Conservation (phyloP, 2,888 invertebrate genomes). For the Cataglyphis cursor region DNA sequence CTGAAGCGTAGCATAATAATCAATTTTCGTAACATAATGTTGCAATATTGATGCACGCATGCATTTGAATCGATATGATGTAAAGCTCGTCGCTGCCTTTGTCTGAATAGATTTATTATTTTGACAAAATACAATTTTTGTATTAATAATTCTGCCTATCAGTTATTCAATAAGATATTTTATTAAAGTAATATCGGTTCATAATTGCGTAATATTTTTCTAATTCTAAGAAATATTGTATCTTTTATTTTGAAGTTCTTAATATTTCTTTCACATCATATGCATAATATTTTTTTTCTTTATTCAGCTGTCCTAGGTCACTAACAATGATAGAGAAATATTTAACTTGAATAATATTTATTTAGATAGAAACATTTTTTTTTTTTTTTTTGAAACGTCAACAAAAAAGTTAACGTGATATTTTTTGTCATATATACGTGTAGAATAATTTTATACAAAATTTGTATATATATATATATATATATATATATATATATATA, state of each 20-base stretch:
- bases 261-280: background rate
- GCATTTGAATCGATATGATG: constrained; percentile 17
- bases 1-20: constrained; percentile 7
- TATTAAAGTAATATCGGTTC: background rate
- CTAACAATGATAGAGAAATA: background rate
- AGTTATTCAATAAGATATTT: background rate
- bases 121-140: background rate
- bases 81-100: background rate
- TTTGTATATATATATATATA: background rate
- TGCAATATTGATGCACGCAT: background rate
- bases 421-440: background rate
- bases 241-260: background rate
- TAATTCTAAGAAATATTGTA: background rate
- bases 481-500: background rate
- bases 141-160: background rate
- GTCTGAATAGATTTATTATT: background rate
- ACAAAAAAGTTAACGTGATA: background rate
- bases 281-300: no score
- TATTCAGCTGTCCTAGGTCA: background rate
- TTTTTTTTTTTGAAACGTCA: background rate
- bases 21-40: background rate
- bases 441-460: background rate
- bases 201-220: background rate
- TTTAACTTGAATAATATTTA: background rate
- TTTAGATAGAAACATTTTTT: background rate